A percentile compares a stretch with the other conserved stretches of the same genome.
Conservation (phyloP, 2,113 vertebrate species). For the Delphinapterus leucas region DNA sequence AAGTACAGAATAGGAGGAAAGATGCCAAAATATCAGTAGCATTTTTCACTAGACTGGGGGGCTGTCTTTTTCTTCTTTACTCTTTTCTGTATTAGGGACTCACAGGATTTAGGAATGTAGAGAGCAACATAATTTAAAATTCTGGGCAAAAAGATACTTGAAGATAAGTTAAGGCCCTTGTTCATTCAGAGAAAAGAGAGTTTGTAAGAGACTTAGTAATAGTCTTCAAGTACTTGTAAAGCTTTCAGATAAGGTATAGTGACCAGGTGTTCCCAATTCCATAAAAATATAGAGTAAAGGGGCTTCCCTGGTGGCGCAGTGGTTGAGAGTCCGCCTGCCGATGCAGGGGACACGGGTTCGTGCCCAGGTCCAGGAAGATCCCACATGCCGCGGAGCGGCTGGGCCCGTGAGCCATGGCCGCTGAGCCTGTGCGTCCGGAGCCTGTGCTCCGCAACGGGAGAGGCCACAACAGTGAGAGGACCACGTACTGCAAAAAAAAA, state of each 20-base stretch:
- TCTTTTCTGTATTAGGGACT: neutral
- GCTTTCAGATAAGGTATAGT: neutral
- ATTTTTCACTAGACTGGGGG: neutral
- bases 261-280: neutral
- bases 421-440: too few relatives aligned
- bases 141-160: neutral
- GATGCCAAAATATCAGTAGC: neutral
- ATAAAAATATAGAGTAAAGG: neutral
- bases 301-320: too few relatives aligned
- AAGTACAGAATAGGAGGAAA: neutral
- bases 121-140: constrained; percentile 8
- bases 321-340: too few relatives aligned
- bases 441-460: too few relatives aligned
- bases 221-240: constrained; percentile 28
- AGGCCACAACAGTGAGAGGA: too few relatives aligned
- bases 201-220: neutral
- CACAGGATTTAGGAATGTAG: neutral
- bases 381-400: too few relatives aligned
- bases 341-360: too few relatives aligned
- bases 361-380: too few relatives aligned
- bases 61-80: neutral
- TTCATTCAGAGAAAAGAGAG: constrained; percentile 19
- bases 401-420: too few relatives aligned
- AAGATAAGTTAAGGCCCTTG: neutral
- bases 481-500: too few relatives aligned